Evolutionary conservation across 2,797 vertebrate genomes (phyloP), one percentile per base, ranked within the genome.

Genomic region (Girardinus metallicus): DNA sequence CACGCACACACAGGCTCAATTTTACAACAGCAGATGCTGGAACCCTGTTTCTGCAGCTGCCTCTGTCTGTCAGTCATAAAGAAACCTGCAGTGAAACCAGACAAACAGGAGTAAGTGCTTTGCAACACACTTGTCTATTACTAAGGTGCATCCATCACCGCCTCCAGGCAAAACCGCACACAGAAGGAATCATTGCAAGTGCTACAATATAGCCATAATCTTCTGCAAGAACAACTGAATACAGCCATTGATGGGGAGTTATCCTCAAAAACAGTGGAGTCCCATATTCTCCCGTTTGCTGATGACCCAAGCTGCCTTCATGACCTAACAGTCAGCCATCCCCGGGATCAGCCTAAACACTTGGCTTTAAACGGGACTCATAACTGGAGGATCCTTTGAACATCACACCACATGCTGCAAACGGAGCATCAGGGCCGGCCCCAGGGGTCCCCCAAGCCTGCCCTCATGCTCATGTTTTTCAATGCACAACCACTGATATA

Each of bases 381-480:
- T 84, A 91, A 88, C 85, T 68, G 80, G 77, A 82, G 80, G 85
- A 84, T 72, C 79, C 87, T 94, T 93, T 94, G 91, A 94, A 92
- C 86, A 86, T 85, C 51, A 47, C 76, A 85, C 84, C 39, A 41
- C 78, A 75, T 80, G 84, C 80, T 91, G 82, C 89, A 44, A 86
- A 87, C 60, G 80, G 82, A 82, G 87, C 86, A 83, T 82, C 70
- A n/a, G 85, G 46, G 55, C 74, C 3, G 77, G 82, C 88, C 93
- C 88, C 80, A 46, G 77, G 90, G 88, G 86, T 80, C 39, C 74
- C 77, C 4, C 21, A 76, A 87, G 83, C 76, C 81, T 76, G 73
- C 83, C 87, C 85, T 85, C 77, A 21, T 71, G 78, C 83, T 93
- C 87, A 89, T 94, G 92, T 93, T 92, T 92, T 93, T 92, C 87